Evolutionary conservation across 2,888 invertebrate genomes (phyloP), one percentile per base, ranked within the genome.

Genomic region (Mythimna lalbum): DNA sequence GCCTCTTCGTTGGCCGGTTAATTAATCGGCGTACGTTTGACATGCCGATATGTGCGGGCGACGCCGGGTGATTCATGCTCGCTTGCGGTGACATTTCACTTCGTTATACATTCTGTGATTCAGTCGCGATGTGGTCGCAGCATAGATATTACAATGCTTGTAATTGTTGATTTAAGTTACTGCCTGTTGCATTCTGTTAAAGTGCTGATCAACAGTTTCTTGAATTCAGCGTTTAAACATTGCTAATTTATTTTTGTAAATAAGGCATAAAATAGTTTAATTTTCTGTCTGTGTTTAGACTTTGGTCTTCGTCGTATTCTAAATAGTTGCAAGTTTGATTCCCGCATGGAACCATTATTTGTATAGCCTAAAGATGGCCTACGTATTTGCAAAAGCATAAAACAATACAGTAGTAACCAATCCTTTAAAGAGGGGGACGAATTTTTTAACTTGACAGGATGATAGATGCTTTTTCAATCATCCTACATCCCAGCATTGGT

Each of bases 21-120:
- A 78, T 82, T 80, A 80, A 82, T 82, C 72, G 62, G 67, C 62
- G 61, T 75, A 66, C 73, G 74, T 82, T 79, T 79, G 79, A 68
- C 78, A 75, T 19, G 65, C 55, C 59, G 60, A 73, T 70, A 69
- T 78, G 78, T 72, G 80, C 74, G 63, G 73, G 53, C 63, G 57
- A 57, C 57, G 57, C 57, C 36, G 59, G 53, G 76, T 84, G 84
- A 84, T 79, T 84, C 84, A 84, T 61, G 64, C 36, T 52, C 52
- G 66, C 50, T 59, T 67, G 70, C 39, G 52, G 64, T 80, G 73
- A 72, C 84, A 77, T 84, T 84, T 84, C 82, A 81, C 84, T 74
- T 77, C 53, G 70, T 77, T 81, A 78, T 59, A 72, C 61, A 77
- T 81, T 69, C 68, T 63, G 52, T 67, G 66, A 76, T 61, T 62